A percentile compares a stretch with the other conserved stretches of the same genome.
Evolutionary conservation across 2,888 invertebrate genomes (phyloP).

Genomic region (Netelia inedita): DNA sequence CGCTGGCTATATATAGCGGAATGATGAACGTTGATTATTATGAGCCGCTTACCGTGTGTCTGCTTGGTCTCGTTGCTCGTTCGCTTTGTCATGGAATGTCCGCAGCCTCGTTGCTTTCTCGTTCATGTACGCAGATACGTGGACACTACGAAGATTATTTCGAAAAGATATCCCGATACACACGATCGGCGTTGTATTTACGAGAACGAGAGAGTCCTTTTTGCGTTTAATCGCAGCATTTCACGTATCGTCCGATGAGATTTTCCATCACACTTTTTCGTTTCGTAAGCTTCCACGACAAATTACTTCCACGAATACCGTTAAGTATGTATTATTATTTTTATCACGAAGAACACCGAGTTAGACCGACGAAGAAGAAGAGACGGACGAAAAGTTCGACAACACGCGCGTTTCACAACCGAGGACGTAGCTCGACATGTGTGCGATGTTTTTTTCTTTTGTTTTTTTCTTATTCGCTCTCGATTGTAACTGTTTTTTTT

Average conservation of each 20-base stretch:
- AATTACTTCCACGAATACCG: not conserved
- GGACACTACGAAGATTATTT: not conserved
- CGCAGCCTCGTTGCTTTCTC: slow-evolving; percentile 24
- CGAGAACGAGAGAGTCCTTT: slow-evolving; percentile 1
- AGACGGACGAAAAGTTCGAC: slow-evolving; percentile 4
- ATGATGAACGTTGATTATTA: slow-evolving; percentile 18
- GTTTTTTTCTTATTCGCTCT: not conserved
- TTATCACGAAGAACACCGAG: not conserved
- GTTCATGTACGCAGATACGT: slow-evolving; percentile 2
- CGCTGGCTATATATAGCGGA: slow-evolving; percentile 1
- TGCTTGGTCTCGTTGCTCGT: slow-evolving; percentile 43
- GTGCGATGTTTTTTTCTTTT: slow-evolving; percentile 22
- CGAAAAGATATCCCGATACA: not conserved
- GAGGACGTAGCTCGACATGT: slow-evolving; percentile 36
- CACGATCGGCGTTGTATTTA: not conserved
- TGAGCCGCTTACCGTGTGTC: slow-evolving; percentile 56
- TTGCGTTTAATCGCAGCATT: slow-evolving; percentile 17
- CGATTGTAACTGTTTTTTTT: not conserved
- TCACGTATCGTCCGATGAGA: not conserved
- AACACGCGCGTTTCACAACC: slow-evolving; percentile 27
- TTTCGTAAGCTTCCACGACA: not conserved
- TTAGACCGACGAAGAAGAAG: slow-evolving; percentile 45
- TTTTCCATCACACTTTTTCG: not conserved
- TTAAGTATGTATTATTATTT: not conserved
- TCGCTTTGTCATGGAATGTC: slow-evolving; percentile 29